phyloP scores from a whole-genome alignment of 2,888 invertebrate species.

The Elysia crispata region DNA sequence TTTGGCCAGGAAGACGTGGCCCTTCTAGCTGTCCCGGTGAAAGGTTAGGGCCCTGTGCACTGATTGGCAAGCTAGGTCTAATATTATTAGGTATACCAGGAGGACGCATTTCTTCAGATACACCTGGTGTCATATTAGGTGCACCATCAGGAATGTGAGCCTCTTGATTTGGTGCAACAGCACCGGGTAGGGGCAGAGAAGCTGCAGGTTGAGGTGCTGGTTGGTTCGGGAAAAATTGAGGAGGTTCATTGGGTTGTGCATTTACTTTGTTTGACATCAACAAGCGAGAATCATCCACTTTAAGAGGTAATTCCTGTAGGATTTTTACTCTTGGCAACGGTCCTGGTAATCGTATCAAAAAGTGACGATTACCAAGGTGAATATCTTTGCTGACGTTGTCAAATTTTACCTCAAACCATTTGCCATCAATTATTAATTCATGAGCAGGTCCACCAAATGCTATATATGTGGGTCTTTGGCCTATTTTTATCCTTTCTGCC shows the following conservation, averaged over 20 bases:
- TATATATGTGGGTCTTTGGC: conserved; percentile 67
- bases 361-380: conserved; percentile 87
- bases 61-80: too few species aligned
- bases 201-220: too few species aligned
- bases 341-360: conserved; percentile 87
- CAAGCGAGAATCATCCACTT: conserved; percentile 48
- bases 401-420: conserved; percentile 88
- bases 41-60: too few species aligned
- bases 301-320: conserved; percentile 63
- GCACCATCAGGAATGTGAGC: too few species aligned
- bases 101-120: too few species aligned
- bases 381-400: conserved; percentile 91
- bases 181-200: too few species aligned
- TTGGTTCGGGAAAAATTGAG: too few species aligned
- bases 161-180: too few species aligned
- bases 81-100: too few species aligned
- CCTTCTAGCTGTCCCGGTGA: too few species aligned
- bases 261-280: conserved; percentile 34
- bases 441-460: conserved; percentile 77
- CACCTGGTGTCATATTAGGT: too few species aligned
- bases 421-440: conserved; percentile 76
- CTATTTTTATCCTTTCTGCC: conserved; percentile 79
- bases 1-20: too few species aligned
- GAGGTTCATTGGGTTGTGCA: not conserved
- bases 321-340: conserved; percentile 96